phyloP scores from a whole-genome alignment of 2,888 invertebrate genomes.

The Eupithecia tripunctaria region DNA sequence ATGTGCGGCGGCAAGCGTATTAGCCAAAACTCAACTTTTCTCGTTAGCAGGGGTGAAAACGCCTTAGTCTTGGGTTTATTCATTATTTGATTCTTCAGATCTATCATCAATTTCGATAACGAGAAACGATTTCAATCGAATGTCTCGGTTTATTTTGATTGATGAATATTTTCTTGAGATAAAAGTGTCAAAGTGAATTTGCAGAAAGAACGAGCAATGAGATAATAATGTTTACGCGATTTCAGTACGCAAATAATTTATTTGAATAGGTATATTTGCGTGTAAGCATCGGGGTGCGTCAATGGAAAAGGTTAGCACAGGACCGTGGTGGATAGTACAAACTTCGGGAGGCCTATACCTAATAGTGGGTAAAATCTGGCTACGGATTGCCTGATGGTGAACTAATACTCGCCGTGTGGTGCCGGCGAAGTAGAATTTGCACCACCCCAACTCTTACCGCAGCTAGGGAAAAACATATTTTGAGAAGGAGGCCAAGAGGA shows the following conservation, averaged over 20 bases:
- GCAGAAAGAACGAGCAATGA: slow-evolving; percentile 15
- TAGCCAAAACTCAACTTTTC: slow-evolving; percentile 77
- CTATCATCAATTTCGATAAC: slow-evolving; percentile 67
- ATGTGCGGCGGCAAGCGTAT: slow-evolving; percentile 65
- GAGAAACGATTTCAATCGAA: slow-evolving; percentile 29
- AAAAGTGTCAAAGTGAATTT: slow-evolving; percentile 26
- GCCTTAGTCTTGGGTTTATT: slow-evolving; percentile 74
- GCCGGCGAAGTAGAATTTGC: no score
- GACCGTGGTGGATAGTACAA: no score
- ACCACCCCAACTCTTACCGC: no score
- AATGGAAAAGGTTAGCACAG: no score
- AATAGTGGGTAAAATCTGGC: no score
- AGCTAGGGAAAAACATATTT: no score
- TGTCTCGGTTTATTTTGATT: slow-evolving; percentile 24
- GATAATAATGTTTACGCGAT: slow-evolving; percentile 17
- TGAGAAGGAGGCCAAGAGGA: no score
- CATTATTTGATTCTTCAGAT: slow-evolving; percentile 76
- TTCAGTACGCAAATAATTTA: slow-evolving; percentile 10
- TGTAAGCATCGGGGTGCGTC: no score
- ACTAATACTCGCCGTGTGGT: no score
- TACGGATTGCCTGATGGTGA: no score
- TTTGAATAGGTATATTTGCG: not conserved
- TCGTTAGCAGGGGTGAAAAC: slow-evolving; percentile 74
- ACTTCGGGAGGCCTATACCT: no score
- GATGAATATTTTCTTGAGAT: slow-evolving; percentile 23